Evolutionary conservation across 2,888 invertebrate species (phyloP), one percentile per base, ranked within the genome.

Genomic region (Eupsilia transversa): DNA sequence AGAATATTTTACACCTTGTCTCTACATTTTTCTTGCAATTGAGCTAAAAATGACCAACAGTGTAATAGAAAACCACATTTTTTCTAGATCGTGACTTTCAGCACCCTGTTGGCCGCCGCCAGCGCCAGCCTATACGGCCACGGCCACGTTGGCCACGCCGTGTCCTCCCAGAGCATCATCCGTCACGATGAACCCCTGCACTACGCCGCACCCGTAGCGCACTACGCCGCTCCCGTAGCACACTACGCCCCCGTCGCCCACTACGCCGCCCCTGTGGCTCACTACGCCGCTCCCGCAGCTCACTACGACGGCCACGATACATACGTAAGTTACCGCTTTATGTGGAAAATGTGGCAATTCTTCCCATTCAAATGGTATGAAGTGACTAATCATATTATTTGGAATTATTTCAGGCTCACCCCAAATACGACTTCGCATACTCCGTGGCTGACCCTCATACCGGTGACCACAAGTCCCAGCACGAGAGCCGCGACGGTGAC

Each of bases 391-490:
- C n/a, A 30, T 23, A 23, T 20, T 38, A 35, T 33, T n/a, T 41
- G 2, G 49, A 6, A 52, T 20, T 76, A 43, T 49, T 80, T 23
- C 73, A 95, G 94, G 91, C 94, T 75, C 92, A 95, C 85, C 95
- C 95, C 54, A 94, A 94, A 91, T 95, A 95, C 88, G 93, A 95
- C 89, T 96, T 94, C 90, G 93, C 94, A n/a, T 97, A 97, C 92
- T 96, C 96, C 79, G 97, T 97, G 76, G 91, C 95, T 74, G 97
- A 97, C 91, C 94, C 94, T 43, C 97, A 97, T 87, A 97, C 97
- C 80, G 97, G 97, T 46, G 97, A 97, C 93, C 95, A 97, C 91
- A 97, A 97, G 92, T 93, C 94, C 59, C 96, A 96, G 92, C 95
- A 96, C 88, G 97, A 97, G 90, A 91, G 91, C 84, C 94, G 96